Conservation (phyloP, 2,797 vertebrate genomes). For the Gymnodraco acuticeps region DNA sequence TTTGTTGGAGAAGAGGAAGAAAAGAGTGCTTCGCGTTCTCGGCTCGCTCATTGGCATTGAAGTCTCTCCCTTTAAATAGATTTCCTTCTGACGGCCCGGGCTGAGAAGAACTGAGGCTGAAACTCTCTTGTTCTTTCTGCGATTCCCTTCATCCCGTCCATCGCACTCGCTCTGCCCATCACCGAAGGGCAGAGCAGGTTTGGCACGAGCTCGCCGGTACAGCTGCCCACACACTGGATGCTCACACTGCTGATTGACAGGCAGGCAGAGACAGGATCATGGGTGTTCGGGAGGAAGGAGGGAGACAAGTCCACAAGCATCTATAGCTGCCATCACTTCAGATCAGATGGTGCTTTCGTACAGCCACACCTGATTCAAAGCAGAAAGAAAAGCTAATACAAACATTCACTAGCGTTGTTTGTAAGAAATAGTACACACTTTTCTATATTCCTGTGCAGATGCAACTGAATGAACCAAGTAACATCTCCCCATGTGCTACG, state of each 20-base stretch:
- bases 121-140: conserved; percentile 1
- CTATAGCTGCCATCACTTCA: too few relatives aligned
- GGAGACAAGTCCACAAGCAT: too few relatives aligned
- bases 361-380: neutral
- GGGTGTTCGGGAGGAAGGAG: neutral
- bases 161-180: neutral
- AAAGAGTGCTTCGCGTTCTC: conserved; percentile 12
- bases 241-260: conserved; percentile 17
- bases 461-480: neutral
- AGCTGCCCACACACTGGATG: neutral
- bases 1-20: conserved; percentile 33
- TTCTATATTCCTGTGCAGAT: neutral
- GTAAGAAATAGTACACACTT: neutral
- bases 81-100: conserved; percentile 24
- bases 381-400: neutral
- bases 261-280: neutral
- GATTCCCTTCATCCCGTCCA: neutral
- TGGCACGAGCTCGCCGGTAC: neutral
- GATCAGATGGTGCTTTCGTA: neutral
- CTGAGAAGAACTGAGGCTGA: conserved; percentile 23
- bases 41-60: conserved; percentile 32
- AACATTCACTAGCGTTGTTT: neutral
- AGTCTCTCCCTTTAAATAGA: conserved; percentile 65
- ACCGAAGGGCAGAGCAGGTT: neutral
- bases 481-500: neutral